A percentile compares a stretch with the other conserved stretches of the same genome.
phyloP scores from a whole-genome alignment of 1,140 invertebrate genomes.

The Venustaconcha ellipsiformis region DNA sequence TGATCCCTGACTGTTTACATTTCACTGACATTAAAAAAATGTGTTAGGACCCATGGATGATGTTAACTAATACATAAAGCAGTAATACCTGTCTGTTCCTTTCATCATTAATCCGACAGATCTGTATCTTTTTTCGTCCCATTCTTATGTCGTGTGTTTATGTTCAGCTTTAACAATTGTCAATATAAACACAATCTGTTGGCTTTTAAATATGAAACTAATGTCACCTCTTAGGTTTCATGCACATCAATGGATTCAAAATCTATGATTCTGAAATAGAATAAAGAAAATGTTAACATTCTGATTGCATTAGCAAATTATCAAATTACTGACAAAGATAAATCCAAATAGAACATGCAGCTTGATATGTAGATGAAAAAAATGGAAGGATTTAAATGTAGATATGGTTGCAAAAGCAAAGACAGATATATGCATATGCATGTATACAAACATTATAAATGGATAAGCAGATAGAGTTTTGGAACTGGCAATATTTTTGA shows the following conservation, averaged over 20 bases:
- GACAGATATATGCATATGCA: slow-evolving; percentile 3
- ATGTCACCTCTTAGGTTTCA: slow-evolving; percentile 2
- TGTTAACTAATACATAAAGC: too few relatives aligned
- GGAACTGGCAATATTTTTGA: too few relatives aligned
- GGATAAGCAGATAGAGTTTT: too few relatives aligned
- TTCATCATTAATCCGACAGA: slow-evolving; percentile 99
- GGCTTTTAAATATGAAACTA: too few relatives aligned
- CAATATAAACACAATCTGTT: too few relatives aligned
- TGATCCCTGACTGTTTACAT: too few relatives aligned
- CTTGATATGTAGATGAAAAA: too few relatives aligned
- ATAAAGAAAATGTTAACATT: not conserved
- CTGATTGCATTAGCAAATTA: not conserved
- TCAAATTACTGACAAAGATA: not conserved
- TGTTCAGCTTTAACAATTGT: not conserved
- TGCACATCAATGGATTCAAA: slow-evolving; percentile 1
- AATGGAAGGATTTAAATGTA: too few relatives aligned
- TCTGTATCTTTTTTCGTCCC: slow-evolving; percentile 99
- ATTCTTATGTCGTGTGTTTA: slow-evolving; percentile 73
- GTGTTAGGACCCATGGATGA: too few relatives aligned
- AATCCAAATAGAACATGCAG: too few relatives aligned
- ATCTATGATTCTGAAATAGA: slow-evolving; percentile 8
- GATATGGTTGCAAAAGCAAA: not conserved
- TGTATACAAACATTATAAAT: slow-evolving; percentile 4
- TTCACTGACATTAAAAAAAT: too few relatives aligned
- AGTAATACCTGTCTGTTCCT: slow-evolving; percentile 93